phyloP scores from a whole-genome alignment of 2,113 vertebrate species.

The Etheostoma spectabile region DNA sequence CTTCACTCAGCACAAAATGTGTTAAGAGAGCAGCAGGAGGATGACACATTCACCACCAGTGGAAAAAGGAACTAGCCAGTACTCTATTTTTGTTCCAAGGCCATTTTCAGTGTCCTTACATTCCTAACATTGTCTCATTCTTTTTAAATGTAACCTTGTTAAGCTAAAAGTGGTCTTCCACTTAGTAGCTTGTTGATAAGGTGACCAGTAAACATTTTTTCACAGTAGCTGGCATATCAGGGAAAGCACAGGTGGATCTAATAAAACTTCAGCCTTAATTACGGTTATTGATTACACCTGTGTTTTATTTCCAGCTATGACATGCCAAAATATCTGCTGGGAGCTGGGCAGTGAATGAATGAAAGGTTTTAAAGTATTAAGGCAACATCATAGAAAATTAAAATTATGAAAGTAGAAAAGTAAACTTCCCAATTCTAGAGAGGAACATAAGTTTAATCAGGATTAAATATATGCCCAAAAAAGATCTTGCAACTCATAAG shows the following conservation, averaged over 20 bases:
- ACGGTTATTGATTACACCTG: neutral
- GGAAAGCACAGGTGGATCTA: neutral
- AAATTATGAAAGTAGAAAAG: neutral
- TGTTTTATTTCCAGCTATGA: neutral
- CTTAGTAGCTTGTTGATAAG: neutral
- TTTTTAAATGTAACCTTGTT: neutral
- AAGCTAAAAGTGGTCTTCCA: neutral
- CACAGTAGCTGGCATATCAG: neutral
- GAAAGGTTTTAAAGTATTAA: neutral
- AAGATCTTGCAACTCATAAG: slow-evolving; percentile 85
- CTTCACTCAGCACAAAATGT: slow-evolving; percentile 35
- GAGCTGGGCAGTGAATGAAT: neutral
- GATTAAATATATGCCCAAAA: slow-evolving; percentile 92
- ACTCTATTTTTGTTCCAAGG: neutral
- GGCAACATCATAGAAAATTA: neutral
- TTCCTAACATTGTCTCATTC: neutral
- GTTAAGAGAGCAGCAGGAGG: slow-evolving; percentile 37
- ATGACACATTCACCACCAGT: slow-evolving; percentile 36
- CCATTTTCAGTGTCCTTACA: neutral
- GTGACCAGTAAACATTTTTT: neutral
- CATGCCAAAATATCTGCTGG: neutral
- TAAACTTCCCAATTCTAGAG: slow-evolving; percentile 49
- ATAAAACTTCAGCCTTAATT: neutral
- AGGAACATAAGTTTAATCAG: slow-evolving; percentile 94
- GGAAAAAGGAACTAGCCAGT: slow-evolving; percentile 30